Percentiles rank a stretch among this genome's conserved stretches.
Conservation (phyloP, 2,797 vertebrate genomes). For the Aldrovandia affinis region DNA sequence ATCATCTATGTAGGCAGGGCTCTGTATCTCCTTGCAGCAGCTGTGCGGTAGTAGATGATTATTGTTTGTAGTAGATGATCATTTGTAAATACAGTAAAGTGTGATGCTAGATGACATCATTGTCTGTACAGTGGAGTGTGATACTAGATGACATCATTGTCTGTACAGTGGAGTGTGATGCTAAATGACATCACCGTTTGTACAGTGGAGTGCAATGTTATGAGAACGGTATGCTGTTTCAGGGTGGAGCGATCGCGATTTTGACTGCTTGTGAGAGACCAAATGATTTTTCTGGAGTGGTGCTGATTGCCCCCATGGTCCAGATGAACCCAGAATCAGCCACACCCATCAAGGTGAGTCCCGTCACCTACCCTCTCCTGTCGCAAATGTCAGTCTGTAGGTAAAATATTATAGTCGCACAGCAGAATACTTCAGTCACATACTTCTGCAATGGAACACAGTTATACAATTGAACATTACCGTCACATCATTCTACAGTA, state of each 20-base stretch:
- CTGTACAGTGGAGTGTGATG: not conserved
- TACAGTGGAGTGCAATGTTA: not conserved
- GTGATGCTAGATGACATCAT: slow-evolving; percentile 4
- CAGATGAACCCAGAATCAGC: slow-evolving; percentile 90
- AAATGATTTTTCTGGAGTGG: slow-evolving; percentile 84
- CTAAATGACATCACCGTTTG: not conserved
- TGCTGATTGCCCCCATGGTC: slow-evolving; percentile 89
- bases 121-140: not conserved
- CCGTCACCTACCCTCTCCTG: not conserved
- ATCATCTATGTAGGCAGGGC: too few species aligned
- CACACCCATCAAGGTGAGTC: slow-evolving; percentile 89
- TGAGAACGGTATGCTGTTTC: slow-evolving; percentile 25
- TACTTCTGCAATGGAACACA: not conserved
- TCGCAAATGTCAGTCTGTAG: not conserved
- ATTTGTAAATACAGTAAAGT: not conserved
- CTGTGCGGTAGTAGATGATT: too few species aligned
- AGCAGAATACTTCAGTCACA: not conserved
- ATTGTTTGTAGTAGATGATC: too few species aligned
- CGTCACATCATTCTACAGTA: too few species aligned
- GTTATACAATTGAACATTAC: too few species aligned
- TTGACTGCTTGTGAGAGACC: slow-evolving; percentile 86
- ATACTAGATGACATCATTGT: not conserved
- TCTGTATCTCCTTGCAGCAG: too few species aligned
- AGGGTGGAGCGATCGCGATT: slow-evolving; percentile 94
- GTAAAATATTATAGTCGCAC: not conserved